These are phyloP conservation scores for Aptenodytes forsteri DNA, from an alignment of 2,113 vertebrate genomes.

Conservation along the genomic window DNA sequence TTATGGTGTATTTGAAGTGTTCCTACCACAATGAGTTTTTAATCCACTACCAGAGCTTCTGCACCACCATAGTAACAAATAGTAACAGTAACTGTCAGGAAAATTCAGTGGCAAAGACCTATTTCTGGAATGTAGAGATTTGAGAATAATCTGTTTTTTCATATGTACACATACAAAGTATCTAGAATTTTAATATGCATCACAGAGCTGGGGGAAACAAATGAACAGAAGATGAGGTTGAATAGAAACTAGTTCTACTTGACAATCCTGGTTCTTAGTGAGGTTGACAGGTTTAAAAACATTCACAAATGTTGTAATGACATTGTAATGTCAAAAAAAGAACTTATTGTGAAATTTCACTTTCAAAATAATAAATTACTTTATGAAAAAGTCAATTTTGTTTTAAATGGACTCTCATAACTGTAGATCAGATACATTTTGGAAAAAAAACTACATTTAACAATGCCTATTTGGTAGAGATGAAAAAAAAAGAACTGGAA, in stretches of 20 bases:
- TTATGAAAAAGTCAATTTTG: background rate
- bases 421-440: background rate
- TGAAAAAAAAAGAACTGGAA: background rate
- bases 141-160: background rate
- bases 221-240: background rate
- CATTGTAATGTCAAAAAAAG: background rate
- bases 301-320: background rate
- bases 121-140: background rate
- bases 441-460: accelerated
- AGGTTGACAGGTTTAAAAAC: background rate
- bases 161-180: background rate
- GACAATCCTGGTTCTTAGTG: background rate
- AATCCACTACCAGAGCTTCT: background rate
- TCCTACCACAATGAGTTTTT: background rate
- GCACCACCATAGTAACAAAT: background rate
- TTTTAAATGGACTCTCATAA: background rate
- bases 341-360: background rate
- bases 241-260: background rate
- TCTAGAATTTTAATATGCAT: background rate
- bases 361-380: background rate
- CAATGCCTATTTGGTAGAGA: background rate
- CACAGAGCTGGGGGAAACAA: background rate
- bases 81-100: background rate
- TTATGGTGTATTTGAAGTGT: background rate
- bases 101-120: background rate